A percentile compares a stretch with the other conserved stretches of the same genome.
phyloP scores from a whole-genome alignment of 1,140 invertebrate genomes.

The Acyrthosiphon pisum region DNA sequence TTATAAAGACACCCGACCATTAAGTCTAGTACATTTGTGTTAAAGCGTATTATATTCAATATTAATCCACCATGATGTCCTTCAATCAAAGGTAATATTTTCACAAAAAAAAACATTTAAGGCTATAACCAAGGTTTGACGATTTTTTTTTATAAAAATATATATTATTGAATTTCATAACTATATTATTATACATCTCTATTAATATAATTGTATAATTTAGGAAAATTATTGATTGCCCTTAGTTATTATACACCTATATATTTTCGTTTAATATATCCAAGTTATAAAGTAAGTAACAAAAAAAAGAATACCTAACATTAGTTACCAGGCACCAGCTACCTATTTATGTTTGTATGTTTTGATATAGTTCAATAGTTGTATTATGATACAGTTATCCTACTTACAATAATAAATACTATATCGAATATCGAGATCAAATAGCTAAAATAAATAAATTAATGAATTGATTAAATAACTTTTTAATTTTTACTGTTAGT shows the following conservation, averaged over 20 bases:
- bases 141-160: not conserved
- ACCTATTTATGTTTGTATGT: not conserved
- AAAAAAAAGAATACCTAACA: not conserved
- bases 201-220: not conserved
- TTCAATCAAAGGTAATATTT: slow-evolving; percentile 22
- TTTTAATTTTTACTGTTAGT: not conserved
- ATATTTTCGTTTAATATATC: not conserved
- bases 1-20: not conserved
- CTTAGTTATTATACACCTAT: no score
- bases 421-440: not conserved
- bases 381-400: not conserved
- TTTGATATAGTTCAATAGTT: no score
- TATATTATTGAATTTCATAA: not conserved
- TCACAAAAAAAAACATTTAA: not conserved
- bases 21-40: not conserved
- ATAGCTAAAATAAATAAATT: not conserved
- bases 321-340: not conserved
- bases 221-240: no score
- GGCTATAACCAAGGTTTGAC: slow-evolving; percentile 1
- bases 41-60: not conserved
- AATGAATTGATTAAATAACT: not conserved
- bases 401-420: not conserved
- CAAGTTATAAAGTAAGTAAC: not conserved
- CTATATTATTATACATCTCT: not conserved
- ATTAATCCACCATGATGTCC: not conserved